Evolutionary conservation across 2,797 vertebrate species (phyloP), one percentile per base, ranked within the genome.

Genomic region (Acanthiza pusilla): DNA sequence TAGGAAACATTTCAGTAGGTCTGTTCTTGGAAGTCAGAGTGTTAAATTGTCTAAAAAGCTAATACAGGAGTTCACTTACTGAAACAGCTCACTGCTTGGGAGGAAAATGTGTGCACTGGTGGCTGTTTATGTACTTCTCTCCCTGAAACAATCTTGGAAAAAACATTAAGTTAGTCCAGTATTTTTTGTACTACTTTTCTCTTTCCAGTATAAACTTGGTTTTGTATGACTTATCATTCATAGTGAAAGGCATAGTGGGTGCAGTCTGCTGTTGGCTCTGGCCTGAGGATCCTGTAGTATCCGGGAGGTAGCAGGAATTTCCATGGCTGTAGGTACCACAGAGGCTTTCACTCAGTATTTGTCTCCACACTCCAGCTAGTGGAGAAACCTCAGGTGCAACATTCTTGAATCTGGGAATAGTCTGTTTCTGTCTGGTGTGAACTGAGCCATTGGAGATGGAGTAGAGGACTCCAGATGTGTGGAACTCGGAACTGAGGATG

Each of bases 161-260:
- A 27, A 10, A 3, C 16, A 15, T 42, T 2, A 15, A 21, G 16
- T 76, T 85, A 74, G 71, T 80, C 17, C 36, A 66, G 7, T 55
- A 10, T 18, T 38, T 43, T 68, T 51, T 80, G 40, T n/a, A 32
- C 32, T 10, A 1, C 1, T 65, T 85, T 42, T 38, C 12, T 63
- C 16, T 71, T 54, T 61, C 27, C 23, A 7, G 16, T 47, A 11
- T 19, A 27, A 34, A 42, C 3, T 9, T 75, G 32, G 4, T 43
- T 88, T 45, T 79, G 16, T 50, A 9, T 61, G 43, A 32, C 12
- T 62, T 66, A 3, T 6, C 22, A 10, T 21, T 68, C 0, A 0
- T 43, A 51, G 40, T 0, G 4, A 10, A 40, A 61, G 38, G 14
- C 8, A 2, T 5, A 19, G 19, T 5, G 51, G 51, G 2, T 43